These are phyloP conservation scores for Tylochromis polylepis DNA, from an alignment of 2,113 vertebrate species.

Conservation along the genomic window DNA sequence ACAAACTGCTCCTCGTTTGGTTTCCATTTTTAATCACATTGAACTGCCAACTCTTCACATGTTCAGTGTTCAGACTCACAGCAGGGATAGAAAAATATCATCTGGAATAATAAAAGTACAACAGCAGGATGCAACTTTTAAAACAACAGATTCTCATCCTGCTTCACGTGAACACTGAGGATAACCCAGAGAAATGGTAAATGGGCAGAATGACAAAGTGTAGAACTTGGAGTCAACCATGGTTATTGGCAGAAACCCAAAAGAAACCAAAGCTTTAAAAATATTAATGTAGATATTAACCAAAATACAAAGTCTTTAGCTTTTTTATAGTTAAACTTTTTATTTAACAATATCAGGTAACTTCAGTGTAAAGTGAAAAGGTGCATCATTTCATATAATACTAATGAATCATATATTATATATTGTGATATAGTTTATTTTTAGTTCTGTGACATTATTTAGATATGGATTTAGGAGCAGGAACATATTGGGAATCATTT, in stretches of 20 bases:
- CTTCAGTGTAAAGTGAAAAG: neutral
- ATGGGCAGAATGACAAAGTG: neutral
- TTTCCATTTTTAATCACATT: conserved; percentile 15
- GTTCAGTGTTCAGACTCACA: conserved; percentile 8
- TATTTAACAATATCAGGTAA: neutral
- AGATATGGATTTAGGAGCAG: neutral
- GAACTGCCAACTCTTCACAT: neutral
- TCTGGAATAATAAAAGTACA: conserved; percentile 43
- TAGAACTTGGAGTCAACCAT: neutral
- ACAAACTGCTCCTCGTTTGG: neutral
- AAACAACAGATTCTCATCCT: neutral
- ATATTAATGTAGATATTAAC: neutral
- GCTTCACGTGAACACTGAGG: neutral
- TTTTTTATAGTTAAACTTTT: neutral
- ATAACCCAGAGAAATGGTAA: neutral
- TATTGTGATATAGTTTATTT: neutral
- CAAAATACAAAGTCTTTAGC: neutral
- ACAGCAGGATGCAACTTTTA: conserved; percentile 2
- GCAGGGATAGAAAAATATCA: conserved; percentile 51
- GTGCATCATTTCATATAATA: neutral
- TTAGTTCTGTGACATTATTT: neutral
- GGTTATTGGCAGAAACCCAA: neutral
- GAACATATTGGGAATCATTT: neutral
- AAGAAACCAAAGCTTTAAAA: neutral
- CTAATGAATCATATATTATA: neutral